Percentiles rank a stretch among this genome's conserved stretches.
Evolutionary conservation across 2,797 vertebrate genomes (phyloP).

Genomic region (Heteromormyrus szaboi): DNA sequence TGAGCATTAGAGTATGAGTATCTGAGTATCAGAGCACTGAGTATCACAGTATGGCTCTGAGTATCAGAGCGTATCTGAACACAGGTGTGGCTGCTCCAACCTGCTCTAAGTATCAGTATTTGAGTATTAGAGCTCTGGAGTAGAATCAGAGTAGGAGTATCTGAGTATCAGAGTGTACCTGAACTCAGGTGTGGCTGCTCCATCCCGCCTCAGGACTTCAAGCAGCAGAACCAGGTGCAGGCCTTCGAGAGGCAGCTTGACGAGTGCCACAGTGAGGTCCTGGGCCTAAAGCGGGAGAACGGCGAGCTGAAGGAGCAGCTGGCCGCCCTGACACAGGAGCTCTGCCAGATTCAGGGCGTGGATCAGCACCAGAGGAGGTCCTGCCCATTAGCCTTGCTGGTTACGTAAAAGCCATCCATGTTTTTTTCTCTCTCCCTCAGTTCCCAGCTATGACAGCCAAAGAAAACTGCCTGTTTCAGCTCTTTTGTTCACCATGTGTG

Average conservation of each 20-base stretch:
- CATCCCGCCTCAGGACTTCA: constrained; percentile 39
- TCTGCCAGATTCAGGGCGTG: constrained; percentile 67
- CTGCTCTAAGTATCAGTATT: background rate
- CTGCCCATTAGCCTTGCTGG: background rate
- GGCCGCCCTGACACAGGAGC: constrained; percentile 70
- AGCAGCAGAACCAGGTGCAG: constrained; percentile 49
- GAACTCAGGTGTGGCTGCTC: background rate
- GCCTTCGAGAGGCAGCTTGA: constrained; percentile 52
- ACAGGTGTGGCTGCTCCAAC: background rate
- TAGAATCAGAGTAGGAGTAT: background rate
- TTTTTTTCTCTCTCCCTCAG: background rate
- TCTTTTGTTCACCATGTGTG: background rate
- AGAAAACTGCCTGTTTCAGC: background rate
- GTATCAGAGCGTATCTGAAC: no score
- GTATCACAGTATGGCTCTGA: no score
- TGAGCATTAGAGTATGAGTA: background rate
- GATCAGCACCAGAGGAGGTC: constrained; percentile 62
- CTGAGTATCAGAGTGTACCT: background rate
- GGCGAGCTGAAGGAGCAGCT: constrained; percentile 68
- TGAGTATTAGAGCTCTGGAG: background rate
- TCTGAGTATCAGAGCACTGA: background rate
- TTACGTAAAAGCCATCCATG: background rate
- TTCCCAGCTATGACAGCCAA: background rate
- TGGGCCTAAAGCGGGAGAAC: constrained; percentile 51
- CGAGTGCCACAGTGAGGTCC: constrained; percentile 48